Conservation (phyloP, 35 echinoderm and acorn worm species). For the Ophioderma brevispina region DNA sequence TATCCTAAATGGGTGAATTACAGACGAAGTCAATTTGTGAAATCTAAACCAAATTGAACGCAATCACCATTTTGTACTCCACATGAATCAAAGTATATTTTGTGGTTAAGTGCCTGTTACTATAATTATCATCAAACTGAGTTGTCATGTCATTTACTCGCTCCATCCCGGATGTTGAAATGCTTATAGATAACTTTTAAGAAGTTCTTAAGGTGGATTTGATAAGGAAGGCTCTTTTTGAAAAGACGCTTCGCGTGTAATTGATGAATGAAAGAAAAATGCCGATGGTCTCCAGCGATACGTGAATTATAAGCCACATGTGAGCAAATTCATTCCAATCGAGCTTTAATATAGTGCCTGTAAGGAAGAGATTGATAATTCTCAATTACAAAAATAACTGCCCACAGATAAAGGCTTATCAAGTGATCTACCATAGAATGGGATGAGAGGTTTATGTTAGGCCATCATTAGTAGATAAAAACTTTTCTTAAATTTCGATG, state of each 20-base stretch:
- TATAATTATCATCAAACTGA: too few relatives aligned
- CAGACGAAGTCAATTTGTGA: too few relatives aligned
- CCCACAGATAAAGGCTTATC: not conserved
- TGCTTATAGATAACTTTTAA: not conserved
- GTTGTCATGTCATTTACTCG: too few relatives aligned
- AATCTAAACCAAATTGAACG: too few relatives aligned
- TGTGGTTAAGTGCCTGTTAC: too few relatives aligned
- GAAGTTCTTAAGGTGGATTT: not conserved
- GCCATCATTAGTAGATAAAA: not conserved
- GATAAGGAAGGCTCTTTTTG: not conserved
- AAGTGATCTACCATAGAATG: not conserved
- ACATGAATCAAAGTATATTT: too few relatives aligned
- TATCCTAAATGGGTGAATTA: too few relatives aligned
- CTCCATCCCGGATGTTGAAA: too few relatives aligned
- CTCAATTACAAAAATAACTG: conserved; percentile 7
- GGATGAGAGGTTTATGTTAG: not conserved
- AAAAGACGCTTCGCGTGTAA: not conserved
- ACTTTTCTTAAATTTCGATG: not conserved
- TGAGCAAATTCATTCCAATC: not conserved
- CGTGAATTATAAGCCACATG: not conserved
- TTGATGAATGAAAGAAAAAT: not conserved
- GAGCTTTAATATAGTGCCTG: conserved; percentile 1
- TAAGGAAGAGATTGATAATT: not conserved
- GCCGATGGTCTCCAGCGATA: not conserved
- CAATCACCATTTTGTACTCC: too few relatives aligned